Conservation (phyloP, 2,888 invertebrate species). For the Entomobrya multifasciata region DNA sequence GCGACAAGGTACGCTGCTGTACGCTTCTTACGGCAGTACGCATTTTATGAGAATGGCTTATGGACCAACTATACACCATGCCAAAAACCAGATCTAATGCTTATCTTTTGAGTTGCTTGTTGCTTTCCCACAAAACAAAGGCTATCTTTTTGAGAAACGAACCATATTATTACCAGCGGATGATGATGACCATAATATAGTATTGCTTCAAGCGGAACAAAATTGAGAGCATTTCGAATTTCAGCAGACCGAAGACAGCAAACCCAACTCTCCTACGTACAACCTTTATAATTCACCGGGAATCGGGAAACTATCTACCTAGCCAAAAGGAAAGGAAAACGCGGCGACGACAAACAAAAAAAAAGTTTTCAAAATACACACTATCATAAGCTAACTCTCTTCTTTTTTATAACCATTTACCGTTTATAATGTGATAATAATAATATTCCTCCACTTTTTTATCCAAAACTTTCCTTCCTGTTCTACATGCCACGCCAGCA, state of each 20-base stretch:
- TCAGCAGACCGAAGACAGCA: conserved; percentile 1
- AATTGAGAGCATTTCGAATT: conserved; percentile 27
- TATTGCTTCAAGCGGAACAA: conserved; percentile 69
- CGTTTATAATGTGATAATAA: conserved; percentile 53
- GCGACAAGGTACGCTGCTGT: too few relatives aligned
- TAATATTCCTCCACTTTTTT: conserved; percentile 24
- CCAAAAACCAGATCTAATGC: too few relatives aligned
- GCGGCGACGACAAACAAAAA: conserved; percentile 55
- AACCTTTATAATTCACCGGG: too few relatives aligned
- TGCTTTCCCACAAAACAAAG: conserved; percentile 49
- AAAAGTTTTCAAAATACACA: conserved; percentile 23
- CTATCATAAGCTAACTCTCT: too few relatives aligned
- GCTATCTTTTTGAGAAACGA: conserved; percentile 51
- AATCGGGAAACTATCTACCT: conserved; percentile 16
- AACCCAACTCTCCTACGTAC: too few relatives aligned
- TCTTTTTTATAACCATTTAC: conserved; percentile 15
- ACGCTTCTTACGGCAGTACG: too few relatives aligned
- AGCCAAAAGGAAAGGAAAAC: conserved; percentile 36
- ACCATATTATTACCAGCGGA: conserved; percentile 34
- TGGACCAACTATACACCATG: too few relatives aligned
- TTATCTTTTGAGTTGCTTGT: too few relatives aligned
- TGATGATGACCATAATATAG: conserved; percentile 25
- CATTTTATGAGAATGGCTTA: too few relatives aligned
- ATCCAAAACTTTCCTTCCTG: conserved; percentile 41
- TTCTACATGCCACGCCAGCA: background rate